Percentiles rank a stretch among this genome's conserved stretches.
These are phyloP conservation scores for Atherinomorus stipes DNA, from an alignment of 2,113 vertebrate species.

Conservation along the genomic window DNA sequence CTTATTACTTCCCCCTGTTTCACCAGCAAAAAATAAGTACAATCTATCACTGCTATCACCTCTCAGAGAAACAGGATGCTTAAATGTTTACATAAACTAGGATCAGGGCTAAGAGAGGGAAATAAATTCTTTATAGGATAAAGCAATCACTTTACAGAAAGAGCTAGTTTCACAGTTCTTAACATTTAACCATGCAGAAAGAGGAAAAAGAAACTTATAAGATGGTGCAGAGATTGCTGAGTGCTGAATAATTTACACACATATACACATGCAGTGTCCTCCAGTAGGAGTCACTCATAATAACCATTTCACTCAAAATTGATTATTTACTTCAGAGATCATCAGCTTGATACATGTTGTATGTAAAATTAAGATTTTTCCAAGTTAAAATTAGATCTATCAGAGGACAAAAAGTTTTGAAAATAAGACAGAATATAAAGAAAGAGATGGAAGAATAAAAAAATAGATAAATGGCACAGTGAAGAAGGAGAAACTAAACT, in stretches of 20 bases:
- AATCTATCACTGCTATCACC: too few relatives aligned
- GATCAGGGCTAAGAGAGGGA: conserved; percentile 5
- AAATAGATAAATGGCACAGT: conserved; percentile 12
- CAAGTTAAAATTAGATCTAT: conserved; percentile 1
- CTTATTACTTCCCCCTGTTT: too few relatives aligned
- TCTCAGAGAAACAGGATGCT: too few relatives aligned
- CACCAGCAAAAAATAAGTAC: too few relatives aligned
- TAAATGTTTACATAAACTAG: too few relatives aligned
- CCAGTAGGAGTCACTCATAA: conserved; percentile 28
- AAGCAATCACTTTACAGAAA: conserved; percentile 17
- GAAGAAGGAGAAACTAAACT: conserved; percentile 5
- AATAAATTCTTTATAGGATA: background rate
- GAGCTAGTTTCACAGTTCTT: conserved; percentile 32
- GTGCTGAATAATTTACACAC: conserved; percentile 15
- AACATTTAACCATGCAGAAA: conserved; percentile 40
- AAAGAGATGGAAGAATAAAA: background rate
- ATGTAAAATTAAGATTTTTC: conserved; percentile 8
- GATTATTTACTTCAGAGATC: too few relatives aligned
- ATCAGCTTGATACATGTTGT: conserved; percentile 3
- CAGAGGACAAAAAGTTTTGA: background rate
- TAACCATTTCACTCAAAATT: conserved; percentile 4
- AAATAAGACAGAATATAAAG: background rate
- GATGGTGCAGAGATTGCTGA: conserved; percentile 24
- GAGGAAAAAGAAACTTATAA: conserved; percentile 40
- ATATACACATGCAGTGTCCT: conserved; percentile 1